Evolutionary conservation across 2,888 invertebrate genomes (phyloP).

Genomic region (Endotricha flammealis): DNA sequence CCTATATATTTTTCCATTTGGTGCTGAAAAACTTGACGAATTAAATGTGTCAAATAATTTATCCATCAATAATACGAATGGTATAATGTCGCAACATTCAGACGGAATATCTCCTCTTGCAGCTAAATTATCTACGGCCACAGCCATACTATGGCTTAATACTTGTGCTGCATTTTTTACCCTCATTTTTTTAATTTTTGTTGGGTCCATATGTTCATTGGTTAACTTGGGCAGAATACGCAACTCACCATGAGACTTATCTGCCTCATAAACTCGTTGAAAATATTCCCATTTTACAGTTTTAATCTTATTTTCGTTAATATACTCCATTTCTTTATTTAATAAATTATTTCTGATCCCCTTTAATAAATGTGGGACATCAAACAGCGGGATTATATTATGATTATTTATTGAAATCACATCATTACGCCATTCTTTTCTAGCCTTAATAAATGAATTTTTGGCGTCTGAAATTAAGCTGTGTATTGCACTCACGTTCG

Average conservation of each 20-base stretch:
- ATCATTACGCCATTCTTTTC: too few relatives aligned
- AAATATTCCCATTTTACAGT: too few relatives aligned
- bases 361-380: constrained; percentile 25
- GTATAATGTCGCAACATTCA: constrained; percentile 17
- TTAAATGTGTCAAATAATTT: constrained; percentile 20
- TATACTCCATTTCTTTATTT: constrained; percentile 21
- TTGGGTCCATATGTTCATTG: constrained; percentile 8
- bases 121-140: constrained; percentile 19
- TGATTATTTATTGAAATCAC: too few relatives aligned
- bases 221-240: too few relatives aligned
- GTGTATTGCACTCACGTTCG: too few relatives aligned
- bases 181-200: constrained; percentile 29
- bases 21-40: constrained; percentile 8
- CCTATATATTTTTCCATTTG: constrained; percentile 20
- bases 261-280: too few relatives aligned
- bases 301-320: constrained; percentile 14
- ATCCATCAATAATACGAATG: constrained; percentile 13
- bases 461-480: too few relatives aligned
- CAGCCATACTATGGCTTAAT: too few relatives aligned
- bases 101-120: constrained; percentile 14
- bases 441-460: too few relatives aligned
- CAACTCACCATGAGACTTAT: too few relatives aligned
- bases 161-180: constrained; percentile 15
- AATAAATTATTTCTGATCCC: constrained; percentile 25
- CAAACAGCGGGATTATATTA: too few relatives aligned